These are phyloP conservation scores for Lophura nycthemera DNA, from an alignment of 2,113 vertebrate species.

Conservation along the genomic window DNA sequence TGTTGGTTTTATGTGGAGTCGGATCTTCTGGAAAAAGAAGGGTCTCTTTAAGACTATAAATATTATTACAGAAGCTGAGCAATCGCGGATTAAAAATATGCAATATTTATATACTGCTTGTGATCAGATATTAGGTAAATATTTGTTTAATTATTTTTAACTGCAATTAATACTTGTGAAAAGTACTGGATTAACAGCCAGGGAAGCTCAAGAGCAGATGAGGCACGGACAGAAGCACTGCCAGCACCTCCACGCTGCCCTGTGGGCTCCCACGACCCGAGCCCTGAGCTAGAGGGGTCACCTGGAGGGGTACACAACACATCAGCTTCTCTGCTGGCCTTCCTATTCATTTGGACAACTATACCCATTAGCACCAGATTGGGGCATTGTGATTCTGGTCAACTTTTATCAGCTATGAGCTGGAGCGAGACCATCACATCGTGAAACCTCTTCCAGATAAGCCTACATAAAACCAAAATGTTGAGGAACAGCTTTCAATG, in stretches of 20 bases:
- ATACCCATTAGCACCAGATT: not conserved
- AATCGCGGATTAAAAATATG: slow-evolving; percentile 66
- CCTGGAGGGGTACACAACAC: not conserved
- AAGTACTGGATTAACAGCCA: slow-evolving; percentile 46
- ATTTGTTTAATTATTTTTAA: slow-evolving; percentile 4
- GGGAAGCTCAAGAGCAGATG: slow-evolving; percentile 36
- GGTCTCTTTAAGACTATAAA: slow-evolving; percentile 84
- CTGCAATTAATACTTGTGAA: not conserved
- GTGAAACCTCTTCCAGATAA: not conserved
- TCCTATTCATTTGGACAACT: not conserved
- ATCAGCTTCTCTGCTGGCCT: not conserved
- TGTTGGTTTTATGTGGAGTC: slow-evolving; percentile 89
- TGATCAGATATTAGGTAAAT: slow-evolving; percentile 49
- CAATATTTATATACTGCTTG: slow-evolving; percentile 53
- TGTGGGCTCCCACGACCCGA: not conserved
- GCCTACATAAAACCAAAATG: not conserved
- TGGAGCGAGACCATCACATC: not conserved
- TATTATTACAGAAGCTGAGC: slow-evolving; percentile 71
- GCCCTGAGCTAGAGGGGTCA: not conserved
- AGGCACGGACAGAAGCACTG: not conserved
- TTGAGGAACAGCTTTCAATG: not conserved
- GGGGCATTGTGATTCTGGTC: not conserved
- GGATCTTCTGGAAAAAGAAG: slow-evolving; percentile 94
- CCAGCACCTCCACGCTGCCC: not conserved
- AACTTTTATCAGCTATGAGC: not conserved